Percentiles rank a stretch among this genome's conserved stretches.
These are phyloP conservation scores for Euwallacea fornicatus DNA, from an alignment of 1,140 invertebrate genomes.

Conservation along the genomic window DNA sequence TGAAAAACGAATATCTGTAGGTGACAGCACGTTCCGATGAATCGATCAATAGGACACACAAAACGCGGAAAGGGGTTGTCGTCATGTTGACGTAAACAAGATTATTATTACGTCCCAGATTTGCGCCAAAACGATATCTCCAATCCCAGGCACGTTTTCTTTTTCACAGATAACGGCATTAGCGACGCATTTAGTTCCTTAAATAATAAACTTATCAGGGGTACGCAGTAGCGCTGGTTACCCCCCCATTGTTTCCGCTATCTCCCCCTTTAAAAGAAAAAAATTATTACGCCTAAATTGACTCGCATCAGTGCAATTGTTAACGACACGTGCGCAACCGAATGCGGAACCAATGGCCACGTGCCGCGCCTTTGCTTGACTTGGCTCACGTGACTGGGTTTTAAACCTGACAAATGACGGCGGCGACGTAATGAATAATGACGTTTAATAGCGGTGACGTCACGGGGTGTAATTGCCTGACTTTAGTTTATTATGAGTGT, in stretches of 20 bases:
- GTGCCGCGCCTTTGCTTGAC: constrained; percentile 27
- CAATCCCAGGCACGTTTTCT: neutral
- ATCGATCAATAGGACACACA: constrained; percentile 17
- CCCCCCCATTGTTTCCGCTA: neutral
- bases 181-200: neutral
- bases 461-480: constrained; percentile 1
- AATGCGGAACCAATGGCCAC: constrained; percentile 31
- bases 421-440: constrained; percentile 26
- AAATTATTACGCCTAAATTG: constrained; percentile 29
- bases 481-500: no score
- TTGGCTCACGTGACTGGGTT: constrained; percentile 26
- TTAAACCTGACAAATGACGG: constrained; percentile 35
- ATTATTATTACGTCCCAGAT: constrained; percentile 10
- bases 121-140: neutral
- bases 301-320: constrained; percentile 32
- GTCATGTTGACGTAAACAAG: constrained; percentile 17
- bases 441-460: constrained; percentile 21
- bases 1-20: constrained; percentile 23
- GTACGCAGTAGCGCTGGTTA: no score
- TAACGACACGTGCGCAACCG: constrained; percentile 25
- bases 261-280: constrained; percentile 6
- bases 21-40: constrained; percentile 21
- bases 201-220: constrained; percentile 28
- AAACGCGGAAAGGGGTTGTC: constrained; percentile 20
- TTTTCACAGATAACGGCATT: constrained; percentile 3